Evolutionary conservation across 2,113 vertebrate genomes (phyloP).

Genomic region (Peucedramus taeniatus): DNA sequence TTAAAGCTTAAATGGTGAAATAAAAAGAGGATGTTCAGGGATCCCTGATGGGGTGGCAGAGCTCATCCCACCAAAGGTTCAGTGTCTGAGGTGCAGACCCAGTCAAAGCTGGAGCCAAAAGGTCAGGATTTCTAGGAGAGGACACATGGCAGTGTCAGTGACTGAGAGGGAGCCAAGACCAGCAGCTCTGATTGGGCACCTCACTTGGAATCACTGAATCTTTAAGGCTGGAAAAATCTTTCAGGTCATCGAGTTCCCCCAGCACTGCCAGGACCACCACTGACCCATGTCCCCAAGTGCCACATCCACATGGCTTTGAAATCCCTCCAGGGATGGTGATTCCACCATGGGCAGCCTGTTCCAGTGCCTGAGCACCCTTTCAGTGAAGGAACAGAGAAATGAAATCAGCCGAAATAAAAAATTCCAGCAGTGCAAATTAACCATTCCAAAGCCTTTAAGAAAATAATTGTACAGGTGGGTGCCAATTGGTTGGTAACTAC

Average conservation of each 20-base stretch:
- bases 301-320: not conserved
- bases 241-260: not conserved
- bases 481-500: fast-evolving
- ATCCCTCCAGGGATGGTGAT: not conserved
- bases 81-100: not conserved
- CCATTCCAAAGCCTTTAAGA: not conserved
- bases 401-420: not conserved
- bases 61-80: not conserved
- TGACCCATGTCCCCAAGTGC: not conserved
- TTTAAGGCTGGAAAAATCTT: not conserved
- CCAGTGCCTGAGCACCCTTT: not conserved
- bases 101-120: not conserved
- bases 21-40: not conserved
- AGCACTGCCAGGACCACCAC: not conserved
- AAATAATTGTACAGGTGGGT: not conserved
- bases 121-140: not conserved
- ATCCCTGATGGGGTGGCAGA: not conserved
- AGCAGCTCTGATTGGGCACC: not conserved
- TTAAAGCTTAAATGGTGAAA: not conserved
- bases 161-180: not conserved
- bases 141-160: fast-evolving
- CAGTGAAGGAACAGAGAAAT: not conserved
- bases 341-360: not conserved
- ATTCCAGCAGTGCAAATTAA: not conserved
- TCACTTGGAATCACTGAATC: not conserved